A percentile compares a stretch with the other conserved stretches of the same genome.
Conservation (phyloP, 2,113 vertebrate species). For the Ciconia maguari region DNA sequence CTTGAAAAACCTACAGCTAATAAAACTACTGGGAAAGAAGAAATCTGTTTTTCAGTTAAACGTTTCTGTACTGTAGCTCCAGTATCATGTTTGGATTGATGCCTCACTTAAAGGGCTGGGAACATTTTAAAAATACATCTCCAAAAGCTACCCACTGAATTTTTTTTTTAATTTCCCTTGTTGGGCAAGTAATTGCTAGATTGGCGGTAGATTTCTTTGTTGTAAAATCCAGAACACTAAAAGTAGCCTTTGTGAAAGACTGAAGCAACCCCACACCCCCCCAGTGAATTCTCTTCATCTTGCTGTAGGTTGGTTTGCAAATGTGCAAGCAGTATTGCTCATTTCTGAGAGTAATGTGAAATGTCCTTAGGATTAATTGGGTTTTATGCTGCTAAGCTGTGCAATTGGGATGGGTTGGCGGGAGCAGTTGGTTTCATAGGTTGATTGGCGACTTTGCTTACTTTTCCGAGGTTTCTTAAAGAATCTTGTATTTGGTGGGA, state of each 20-base stretch:
- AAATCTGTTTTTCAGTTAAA: conserved; percentile 27
- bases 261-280: neutral
- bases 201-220: neutral
- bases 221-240: neutral
- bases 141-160: neutral
- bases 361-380: neutral
- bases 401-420: neutral
- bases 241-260: neutral
- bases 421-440: neutral
- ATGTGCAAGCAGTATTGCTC: neutral
- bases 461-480: neutral
- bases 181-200: neutral
- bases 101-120: neutral
- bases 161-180: neutral
- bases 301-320: neutral
- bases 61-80: neutral
- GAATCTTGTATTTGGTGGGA: neutral
- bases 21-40: neutral
- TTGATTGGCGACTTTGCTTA: neutral
- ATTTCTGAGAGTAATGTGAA: neutral
- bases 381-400: neutral
- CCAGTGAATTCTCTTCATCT: neutral
- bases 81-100: neutral
- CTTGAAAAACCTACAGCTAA: neutral
- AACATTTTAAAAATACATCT: neutral